Percentiles rank a stretch among this genome's conserved stretches.
Conservation (phyloP, 2,113 vertebrate species). For the Nyctereutes procyonoides region DNA sequence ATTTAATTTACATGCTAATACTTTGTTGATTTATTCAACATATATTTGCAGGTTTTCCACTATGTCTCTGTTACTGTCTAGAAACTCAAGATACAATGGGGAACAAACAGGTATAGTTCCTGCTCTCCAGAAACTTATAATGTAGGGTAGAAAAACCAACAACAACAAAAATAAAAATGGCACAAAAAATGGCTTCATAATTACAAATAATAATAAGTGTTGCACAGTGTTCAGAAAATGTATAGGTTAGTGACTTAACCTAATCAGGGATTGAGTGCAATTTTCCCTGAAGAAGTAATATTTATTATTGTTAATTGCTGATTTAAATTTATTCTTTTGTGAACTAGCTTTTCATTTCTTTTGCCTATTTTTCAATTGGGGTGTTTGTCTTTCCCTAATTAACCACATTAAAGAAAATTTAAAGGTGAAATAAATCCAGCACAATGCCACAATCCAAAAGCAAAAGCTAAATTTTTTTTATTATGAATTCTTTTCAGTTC, state of each 20-base stretch:
- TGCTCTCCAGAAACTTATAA: background rate
- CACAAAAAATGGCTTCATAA: background rate
- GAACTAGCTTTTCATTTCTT: slow-evolving; percentile 45
- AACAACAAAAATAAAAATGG: background rate
- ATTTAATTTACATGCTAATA: slow-evolving; percentile 5
- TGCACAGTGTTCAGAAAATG: background rate
- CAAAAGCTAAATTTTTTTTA: background rate
- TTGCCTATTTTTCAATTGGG: slow-evolving; percentile 23
- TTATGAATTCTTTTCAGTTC: slow-evolving; percentile 7
- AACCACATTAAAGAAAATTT: slow-evolving; percentile 41
- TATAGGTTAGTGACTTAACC: background rate
- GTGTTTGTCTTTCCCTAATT: slow-evolving; percentile 58
- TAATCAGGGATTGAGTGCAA: background rate
- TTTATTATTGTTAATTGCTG: slow-evolving; percentile 50
- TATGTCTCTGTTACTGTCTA: background rate
- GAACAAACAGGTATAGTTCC: background rate
- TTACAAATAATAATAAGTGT: slow-evolving; percentile 8
- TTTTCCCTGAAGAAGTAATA: slow-evolving; percentile 28
- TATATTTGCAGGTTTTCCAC: background rate
- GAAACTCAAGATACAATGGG: background rate
- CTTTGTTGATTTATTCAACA: background rate
- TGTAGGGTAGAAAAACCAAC: background rate
- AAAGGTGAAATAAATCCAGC: slow-evolving; percentile 36
- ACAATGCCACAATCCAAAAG: background rate
- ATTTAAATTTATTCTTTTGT: slow-evolving; percentile 65